Base-by-base conservation (phyloP, 2,113 vertebrate genomes). In the Coregonus clupeaformis region DNA sequence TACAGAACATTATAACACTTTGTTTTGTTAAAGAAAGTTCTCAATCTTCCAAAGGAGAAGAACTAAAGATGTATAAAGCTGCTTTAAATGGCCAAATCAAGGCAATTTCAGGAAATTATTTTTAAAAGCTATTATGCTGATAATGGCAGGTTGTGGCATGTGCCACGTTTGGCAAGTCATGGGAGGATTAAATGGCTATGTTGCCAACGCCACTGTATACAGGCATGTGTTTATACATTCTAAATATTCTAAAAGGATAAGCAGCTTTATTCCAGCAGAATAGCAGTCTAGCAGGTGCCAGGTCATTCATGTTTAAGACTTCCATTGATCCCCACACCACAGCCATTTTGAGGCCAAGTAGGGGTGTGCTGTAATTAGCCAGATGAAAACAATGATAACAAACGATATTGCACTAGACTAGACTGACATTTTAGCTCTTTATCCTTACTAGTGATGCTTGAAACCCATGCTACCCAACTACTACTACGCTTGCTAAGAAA, bases 161-260 rank as follows among this genome's bases (percentile, higher is more conserved):
- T 16, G 25, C 1, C 25, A 16, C 5, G 20, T 67, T 67, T 32
- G 18, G 29, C 64, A 32, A 52, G 27, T 20, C 14, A 14, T 67
- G 30, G 11, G 12, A 66, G 27, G 64, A 30, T 66, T 30, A 27
- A 24, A 30, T 16, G 29, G 3, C 13, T 18, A 24, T 32, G 29
- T 18, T 18, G 64, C 16, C 64, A 67, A 29, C 63, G 6, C 7
- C 9, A 6, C 29, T 30, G 5, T 67, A 36, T 32, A 67, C 64
- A 36, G 57, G 73, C 30, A 11, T 1, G 25, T 72, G 80, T 78
- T 82, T 68, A 67, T 79, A 45, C 73, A 27, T 32, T 69, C 27
- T 70, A 64, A 14, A 5, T 65, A 27, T 0, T 74, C 9, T 66
- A 27, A 74, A 67, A 42, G 69, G 62, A 62, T 64, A 73, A 77